Conservation (phyloP, 92 coral and sea anemone species). For the Actinostola sp. region DNA sequence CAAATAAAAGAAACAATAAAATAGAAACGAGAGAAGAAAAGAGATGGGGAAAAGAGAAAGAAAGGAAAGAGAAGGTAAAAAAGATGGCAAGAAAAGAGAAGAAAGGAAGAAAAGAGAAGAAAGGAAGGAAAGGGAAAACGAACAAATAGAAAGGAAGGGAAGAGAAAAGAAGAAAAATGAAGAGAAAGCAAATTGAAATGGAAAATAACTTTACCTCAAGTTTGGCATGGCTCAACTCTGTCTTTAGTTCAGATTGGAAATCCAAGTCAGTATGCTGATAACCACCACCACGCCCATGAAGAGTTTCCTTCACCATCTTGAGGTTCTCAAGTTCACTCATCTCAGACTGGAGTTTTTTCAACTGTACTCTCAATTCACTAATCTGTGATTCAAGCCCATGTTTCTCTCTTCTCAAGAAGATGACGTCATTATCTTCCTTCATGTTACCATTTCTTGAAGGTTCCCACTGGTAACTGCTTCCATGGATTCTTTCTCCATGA, state of each 20-base stretch:
- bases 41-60: no score
- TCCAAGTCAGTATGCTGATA: conserved; percentile 10
- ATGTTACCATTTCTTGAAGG: neutral
- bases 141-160: neutral
- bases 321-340: conserved; percentile 77
- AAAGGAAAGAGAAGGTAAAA: no score
- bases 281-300: conserved; percentile 28
- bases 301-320: conserved; percentile 65
- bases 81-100: no score
- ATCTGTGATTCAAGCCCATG: conserved; percentile 74
- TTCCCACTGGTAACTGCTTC: conserved; percentile 6
- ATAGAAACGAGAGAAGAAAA: no score
- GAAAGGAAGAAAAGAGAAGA: neutral
- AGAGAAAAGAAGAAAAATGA: neutral
- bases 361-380: conserved; percentile 61
- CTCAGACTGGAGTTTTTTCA: conserved; percentile 72
- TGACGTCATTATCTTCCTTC: conserved; percentile 61
- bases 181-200: neutral
- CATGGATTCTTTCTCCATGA: neutral
- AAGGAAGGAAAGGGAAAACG: neutral
- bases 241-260: conserved; percentile 18
- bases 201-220: conserved; percentile 1
- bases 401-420: conserved; percentile 62
- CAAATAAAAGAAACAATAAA: no score
- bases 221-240: conserved; percentile 18